Base-by-base conservation (phyloP, 2,797 vertebrate genomes). In the Hozukius guyotensis region DNA sequence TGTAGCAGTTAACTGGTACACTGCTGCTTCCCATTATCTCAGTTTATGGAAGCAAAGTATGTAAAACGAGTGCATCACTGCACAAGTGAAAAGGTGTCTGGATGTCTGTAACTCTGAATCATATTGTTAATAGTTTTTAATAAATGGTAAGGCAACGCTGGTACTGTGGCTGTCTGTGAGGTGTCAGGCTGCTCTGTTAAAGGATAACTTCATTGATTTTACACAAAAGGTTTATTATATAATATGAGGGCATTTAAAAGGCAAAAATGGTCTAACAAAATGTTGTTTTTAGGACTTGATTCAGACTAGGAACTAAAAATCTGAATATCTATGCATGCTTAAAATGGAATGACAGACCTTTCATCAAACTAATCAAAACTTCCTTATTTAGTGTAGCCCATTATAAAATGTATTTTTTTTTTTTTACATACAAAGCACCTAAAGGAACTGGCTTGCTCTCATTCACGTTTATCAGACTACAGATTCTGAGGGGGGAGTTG, bases 101-200 rank as follows among this genome's bases (percentile, higher is more conserved):
- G 29, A 69, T 55, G 72, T 73, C 60, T 70, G 72, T 77, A 71
- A 71, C 52, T 66, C 68, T 70, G 69, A 72, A 71, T 70, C 69
- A 18, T 66, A 59, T 22, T 87, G 78, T 81, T 79, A 68, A 84
- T 81, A 79, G 42, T 84, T 91, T 88, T 82, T 87, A 88, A 88
- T 88, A 88, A 84, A 88, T 57, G 60, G 24, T 42, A 72, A 85
- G 74, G 49, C 53, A 46, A 75, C 69, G 60, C 53, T 69, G 56
- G 11, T 14, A 3, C 14, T 25, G 29, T n/a, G 34, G 52, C 6
- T 18, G 27, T 67, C 22, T 65, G 55, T 70, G 52, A 61, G 27
- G 24, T 7, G 29, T 52, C 53, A 9, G 10, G 42, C 6, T 13
- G 12, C 6, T 24, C 24, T 59, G 56, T 61, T 32, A 12, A 69